Percentiles rank a stretch among this genome's conserved stretches.
These are phyloP conservation scores for Chanos chanos DNA, from an alignment of 2,797 vertebrate genomes.

Conservation along the genomic window DNA sequence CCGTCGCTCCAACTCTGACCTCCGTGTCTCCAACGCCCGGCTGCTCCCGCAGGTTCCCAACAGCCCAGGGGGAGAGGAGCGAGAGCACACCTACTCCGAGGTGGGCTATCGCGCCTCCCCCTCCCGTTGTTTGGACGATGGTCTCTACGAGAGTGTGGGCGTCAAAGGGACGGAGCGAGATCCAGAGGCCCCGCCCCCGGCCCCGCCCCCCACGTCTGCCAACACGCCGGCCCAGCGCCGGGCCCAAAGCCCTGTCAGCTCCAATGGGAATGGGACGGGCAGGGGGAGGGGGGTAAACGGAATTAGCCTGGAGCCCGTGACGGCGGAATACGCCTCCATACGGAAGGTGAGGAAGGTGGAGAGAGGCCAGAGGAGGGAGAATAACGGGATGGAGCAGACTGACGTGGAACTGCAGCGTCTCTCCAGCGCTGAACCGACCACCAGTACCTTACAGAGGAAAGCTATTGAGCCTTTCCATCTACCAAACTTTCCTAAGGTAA, in stretches of 20 bases:
- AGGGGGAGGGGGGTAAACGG: constrained; percentile 36
- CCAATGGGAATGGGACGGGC: constrained; percentile 46
- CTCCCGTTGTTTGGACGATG: constrained; percentile 63
- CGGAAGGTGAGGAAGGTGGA: constrained; percentile 72
- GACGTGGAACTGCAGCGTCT: constrained; percentile 68
- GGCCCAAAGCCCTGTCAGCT: constrained; percentile 52
- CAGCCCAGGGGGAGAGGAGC: constrained; percentile 38
- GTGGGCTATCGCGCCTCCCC: constrained; percentile 64
- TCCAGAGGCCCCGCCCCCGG: constrained; percentile 43
- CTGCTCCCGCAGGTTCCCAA: constrained; percentile 68
- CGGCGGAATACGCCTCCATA: constrained; percentile 70
- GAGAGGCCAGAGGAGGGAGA: constrained; percentile 53
- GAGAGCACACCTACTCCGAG: constrained; percentile 71
- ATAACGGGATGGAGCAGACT: constrained; percentile 55
- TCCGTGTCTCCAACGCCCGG: constrained; percentile 58
- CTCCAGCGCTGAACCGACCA: constrained; percentile 66
- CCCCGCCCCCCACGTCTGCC: constrained; percentile 43
- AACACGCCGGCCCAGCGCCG: constrained; percentile 50
- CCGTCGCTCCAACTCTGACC: constrained; percentile 66
- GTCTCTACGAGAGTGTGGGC: constrained; percentile 73
- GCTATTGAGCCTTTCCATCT: constrained; percentile 68
- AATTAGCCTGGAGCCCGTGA: constrained; percentile 56
- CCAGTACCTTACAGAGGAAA: constrained; percentile 57
- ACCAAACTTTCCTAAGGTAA: constrained; percentile 75
- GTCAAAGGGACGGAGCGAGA: constrained; percentile 47